A percentile compares a stretch with the other conserved stretches of the same genome.
Evolutionary conservation across 2,888 invertebrate genomes (phyloP).

Genomic region (Bellardia bayeri): DNA sequence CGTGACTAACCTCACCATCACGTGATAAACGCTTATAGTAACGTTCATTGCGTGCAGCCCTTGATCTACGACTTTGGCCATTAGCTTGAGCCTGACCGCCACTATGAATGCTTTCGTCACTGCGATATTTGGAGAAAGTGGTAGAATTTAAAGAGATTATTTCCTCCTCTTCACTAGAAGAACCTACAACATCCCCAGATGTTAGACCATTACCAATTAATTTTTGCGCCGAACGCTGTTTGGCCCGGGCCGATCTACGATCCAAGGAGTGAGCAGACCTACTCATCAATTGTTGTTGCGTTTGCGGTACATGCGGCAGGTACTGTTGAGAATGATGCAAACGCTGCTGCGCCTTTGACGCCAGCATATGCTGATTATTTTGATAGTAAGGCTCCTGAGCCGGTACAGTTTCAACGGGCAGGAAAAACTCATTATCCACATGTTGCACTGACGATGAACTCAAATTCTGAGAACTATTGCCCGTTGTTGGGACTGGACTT

Average conservation of each 20-base stretch:
- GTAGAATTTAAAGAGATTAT: slow-evolving; percentile 88
- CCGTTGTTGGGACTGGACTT: slow-evolving; percentile 77
- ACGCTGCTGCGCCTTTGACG: slow-evolving; percentile 65
- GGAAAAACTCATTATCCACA: slow-evolving; percentile 84
- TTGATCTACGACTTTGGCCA: slow-evolving; percentile 87
- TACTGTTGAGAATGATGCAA: slow-evolving; percentile 71
- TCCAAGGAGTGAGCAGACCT: slow-evolving; percentile 81
- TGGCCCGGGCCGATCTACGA: slow-evolving; percentile 74
- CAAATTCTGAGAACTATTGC: slow-evolving; percentile 43
- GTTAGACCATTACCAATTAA: slow-evolving; percentile 77
- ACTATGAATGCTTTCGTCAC: slow-evolving; percentile 88
- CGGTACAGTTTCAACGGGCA: slow-evolving; percentile 81
- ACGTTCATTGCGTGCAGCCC: slow-evolving; percentile 91
- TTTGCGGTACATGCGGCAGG: slow-evolving; percentile 70
- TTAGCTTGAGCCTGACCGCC: slow-evolving; percentile 85
- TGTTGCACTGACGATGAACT: slow-evolving; percentile 71
- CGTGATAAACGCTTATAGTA: slow-evolving; percentile 90
- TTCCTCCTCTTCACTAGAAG: slow-evolving; percentile 81
- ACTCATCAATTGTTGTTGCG: slow-evolving; percentile 73
- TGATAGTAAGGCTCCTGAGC: slow-evolving; percentile 78
- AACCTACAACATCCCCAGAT: slow-evolving; percentile 70
- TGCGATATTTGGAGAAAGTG: slow-evolving; percentile 88
- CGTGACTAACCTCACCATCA: slow-evolving; percentile 86
- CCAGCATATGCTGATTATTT: slow-evolving; percentile 51
- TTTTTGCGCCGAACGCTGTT: slow-evolving; percentile 72